Evolutionary conservation across 2,113 vertebrate species (phyloP), one percentile per base, ranked within the genome.

Genomic region (Chelonoidis abingdonii): DNA sequence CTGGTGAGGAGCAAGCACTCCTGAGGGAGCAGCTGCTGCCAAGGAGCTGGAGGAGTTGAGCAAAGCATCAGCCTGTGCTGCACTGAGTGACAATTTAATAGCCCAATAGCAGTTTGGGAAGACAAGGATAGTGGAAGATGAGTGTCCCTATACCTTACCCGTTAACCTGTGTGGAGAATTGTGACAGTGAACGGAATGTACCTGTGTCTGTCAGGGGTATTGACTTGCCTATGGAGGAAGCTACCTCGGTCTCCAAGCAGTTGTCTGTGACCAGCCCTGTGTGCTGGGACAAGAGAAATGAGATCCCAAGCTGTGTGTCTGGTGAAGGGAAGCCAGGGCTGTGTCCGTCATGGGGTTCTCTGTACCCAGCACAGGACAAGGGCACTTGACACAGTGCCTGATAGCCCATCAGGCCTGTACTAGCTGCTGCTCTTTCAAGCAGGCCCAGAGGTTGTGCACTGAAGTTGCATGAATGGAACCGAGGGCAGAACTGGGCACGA

Each of bases 41-140:
- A 44, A 38, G 87, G 2, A 47, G 9, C n/a, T n/a, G 38, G 81
- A 44, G 80, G 62, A 22, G 82, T 54, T 38, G 41, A 69, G 21
- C 35, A 87, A 44, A 94, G 72, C 92, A 76, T 90, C 94, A 90
- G 57, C 79, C 84, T 52, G 88, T 89, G 93, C 92, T 25, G 80
- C 85, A 75, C 35, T 13, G 11, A 81, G 6, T 35, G 7, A 38
- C 2, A 8, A 21, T 31, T 6, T 44, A 44, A 62, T 53, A 0
- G 9, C 80, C 49, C 1, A 50, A 10, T 53, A 44, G 44, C 44
- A 44, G 44, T 44, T 44, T 44, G 44, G 44, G 44, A 44, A 44
- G 44, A 44, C 44, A 44, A 44, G 44, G 44, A 44, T 44, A 44
- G 44, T 44, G 44, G 44, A 44, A 44, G 44, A 7, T 44, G 44